These are phyloP conservation scores for Lepus oiostolus DNA, from an alignment of 2,797 vertebrate species.

Conservation along the genomic window DNA sequence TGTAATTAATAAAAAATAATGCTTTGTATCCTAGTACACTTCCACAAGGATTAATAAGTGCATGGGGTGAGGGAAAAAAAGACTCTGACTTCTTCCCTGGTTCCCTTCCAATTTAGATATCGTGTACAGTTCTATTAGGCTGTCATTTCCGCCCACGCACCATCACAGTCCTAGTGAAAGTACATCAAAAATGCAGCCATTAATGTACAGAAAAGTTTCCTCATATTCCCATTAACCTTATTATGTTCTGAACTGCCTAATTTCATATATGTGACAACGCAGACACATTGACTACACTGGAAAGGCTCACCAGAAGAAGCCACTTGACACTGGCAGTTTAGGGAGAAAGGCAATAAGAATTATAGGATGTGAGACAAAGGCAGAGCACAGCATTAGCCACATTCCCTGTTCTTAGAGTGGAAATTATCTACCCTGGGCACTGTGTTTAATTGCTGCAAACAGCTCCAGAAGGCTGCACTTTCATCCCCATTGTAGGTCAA, in stretches of 20 bases:
- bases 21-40: neutral
- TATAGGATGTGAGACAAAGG: conserved; percentile 51
- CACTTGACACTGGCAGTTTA: conserved; percentile 24
- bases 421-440: conserved; percentile 69
- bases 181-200: conserved; percentile 69
- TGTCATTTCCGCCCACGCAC: conserved; percentile 79
- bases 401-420: conserved; percentile 40
- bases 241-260: conserved; percentile 74
- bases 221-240: conserved; percentile 74
- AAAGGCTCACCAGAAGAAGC: conserved; percentile 42
- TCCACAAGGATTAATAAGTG: neutral
- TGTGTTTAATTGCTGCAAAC: conserved; percentile 77
- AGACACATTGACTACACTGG: conserved; percentile 7
- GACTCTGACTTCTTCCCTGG: conserved; percentile 52
- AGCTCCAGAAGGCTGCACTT: conserved; percentile 75
- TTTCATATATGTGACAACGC: conserved; percentile 61
- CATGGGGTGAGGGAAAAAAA: neutral
- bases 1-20: conserved; percentile 29
- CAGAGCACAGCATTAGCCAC: neutral
- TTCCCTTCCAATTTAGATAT: conserved; percentile 64
- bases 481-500: conserved; percentile 79
- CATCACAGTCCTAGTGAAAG: conserved; percentile 70
- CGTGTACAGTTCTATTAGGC: conserved; percentile 67
- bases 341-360: conserved; percentile 51
- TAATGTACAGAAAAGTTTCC: conserved; percentile 80